phyloP scores from a whole-genome alignment of 1,140 invertebrate genomes.

The Drosophila oshimai region DNA sequence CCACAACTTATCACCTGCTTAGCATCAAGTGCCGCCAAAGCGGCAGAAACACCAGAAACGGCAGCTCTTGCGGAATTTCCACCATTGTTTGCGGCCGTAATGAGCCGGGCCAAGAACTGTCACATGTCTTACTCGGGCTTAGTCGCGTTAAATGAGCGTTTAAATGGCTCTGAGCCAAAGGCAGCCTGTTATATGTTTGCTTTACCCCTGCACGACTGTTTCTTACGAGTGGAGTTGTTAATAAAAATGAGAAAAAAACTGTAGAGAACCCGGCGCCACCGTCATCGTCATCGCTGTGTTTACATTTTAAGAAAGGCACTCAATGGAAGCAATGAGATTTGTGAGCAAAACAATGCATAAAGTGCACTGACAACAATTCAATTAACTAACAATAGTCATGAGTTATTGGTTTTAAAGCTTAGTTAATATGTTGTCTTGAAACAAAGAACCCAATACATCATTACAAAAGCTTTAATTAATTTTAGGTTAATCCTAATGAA shows the following conservation, averaged over 20 bases:
- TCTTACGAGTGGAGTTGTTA: constrained; percentile 27
- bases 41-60: not conserved
- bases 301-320: constrained; percentile 25
- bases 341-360: constrained; percentile 5
- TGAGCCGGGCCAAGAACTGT: constrained; percentile 50
- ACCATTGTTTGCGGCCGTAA: constrained; percentile 44
- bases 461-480: too few species aligned
- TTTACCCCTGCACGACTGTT: not conserved
- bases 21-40: constrained; percentile 35
- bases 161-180: constrained; percentile 45
- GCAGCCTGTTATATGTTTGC: constrained; percentile 4
- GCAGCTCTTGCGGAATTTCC: constrained; percentile 27
- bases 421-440: too few species aligned
- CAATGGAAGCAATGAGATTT: constrained; percentile 16
- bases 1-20: constrained; percentile 61
- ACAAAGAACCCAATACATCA: too few species aligned
- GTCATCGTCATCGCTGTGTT: not conserved
- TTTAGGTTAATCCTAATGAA: too few species aligned
- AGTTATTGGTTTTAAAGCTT: too few species aligned
- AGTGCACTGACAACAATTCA: not conserved
- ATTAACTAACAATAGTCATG: not conserved
- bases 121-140: constrained; percentile 40
- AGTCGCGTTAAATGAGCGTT: constrained; percentile 54
- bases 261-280: constrained; percentile 16
- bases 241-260: constrained; percentile 4